A percentile compares a stretch with the other conserved stretches of the same genome.
Conservation (phyloP, 2,888 invertebrate genomes). For the Bellardia bayeri region DNA sequence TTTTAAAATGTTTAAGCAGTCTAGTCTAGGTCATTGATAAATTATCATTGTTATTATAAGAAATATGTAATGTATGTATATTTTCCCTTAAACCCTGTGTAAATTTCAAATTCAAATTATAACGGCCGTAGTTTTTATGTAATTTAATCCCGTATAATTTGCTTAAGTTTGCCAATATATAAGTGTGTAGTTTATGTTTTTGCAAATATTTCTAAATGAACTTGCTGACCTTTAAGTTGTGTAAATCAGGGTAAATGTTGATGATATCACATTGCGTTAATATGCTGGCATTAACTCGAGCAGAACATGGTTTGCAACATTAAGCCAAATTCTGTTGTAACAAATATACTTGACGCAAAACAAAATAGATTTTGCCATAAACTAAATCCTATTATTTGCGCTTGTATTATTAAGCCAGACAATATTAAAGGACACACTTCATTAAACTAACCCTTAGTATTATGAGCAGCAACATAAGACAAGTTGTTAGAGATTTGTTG, state of each 20-base stretch:
- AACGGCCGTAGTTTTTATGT: constrained; percentile 31
- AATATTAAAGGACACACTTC: constrained; percentile 41
- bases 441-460: constrained; percentile 42
- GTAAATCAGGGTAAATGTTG: constrained; percentile 12
- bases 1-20: constrained; percentile 27
- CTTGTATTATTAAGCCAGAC: constrained; percentile 19
- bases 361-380: constrained; percentile 43
- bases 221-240: constrained; percentile 51
- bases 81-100: background rate
- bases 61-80: background rate
- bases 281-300: constrained; percentile 36
- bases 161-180: background rate
- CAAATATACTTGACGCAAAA: constrained; percentile 35
- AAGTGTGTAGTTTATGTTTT: background rate
- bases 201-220: constrained; percentile 38
- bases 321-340: constrained; percentile 26
- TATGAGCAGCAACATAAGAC: background rate
- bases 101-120: constrained; percentile 40
- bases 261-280: constrained; percentile 32
- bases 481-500: background rate
- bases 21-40: background rate
- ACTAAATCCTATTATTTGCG: constrained; percentile 48
- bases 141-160: constrained; percentile 5
- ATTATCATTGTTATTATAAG: background rate
- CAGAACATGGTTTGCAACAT: constrained; percentile 49